Evolutionary conservation across 2,797 vertebrate genomes (phyloP), one percentile per base, ranked within the genome.

Genomic region (Euthynnus affinis): DNA sequence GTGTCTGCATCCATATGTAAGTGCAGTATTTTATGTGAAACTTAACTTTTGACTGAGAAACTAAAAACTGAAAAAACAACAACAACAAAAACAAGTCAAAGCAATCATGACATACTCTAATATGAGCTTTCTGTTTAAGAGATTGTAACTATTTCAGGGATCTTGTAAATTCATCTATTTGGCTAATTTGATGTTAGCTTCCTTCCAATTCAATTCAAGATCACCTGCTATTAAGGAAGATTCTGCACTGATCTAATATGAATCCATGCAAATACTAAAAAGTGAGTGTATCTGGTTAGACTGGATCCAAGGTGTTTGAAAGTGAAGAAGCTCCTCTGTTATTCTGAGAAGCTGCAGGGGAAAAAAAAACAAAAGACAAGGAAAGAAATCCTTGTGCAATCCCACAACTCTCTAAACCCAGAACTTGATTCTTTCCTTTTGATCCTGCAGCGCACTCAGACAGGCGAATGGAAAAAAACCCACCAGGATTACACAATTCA

Each of bases 361-460:
- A n/a, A n/a, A n/a, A n/a, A n/a, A n/a, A n/a, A n/a, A n/a, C n/a
- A 15, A 52, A 71, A 56, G 46, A 73, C 0, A n/a, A 80, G 68
- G 78, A 82, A 78, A 72, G 74, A 85, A 84, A 81, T 82, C 51
- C 49, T 62, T 53, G 66, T 70, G 49, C 34, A 71, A 78, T 74
- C 76, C 75, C 66, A 12, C 75, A 59, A 75, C 64, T 85, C 84
- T 88, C 83, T 66, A 63, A 84, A 86, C 85, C 77, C 58, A 75
- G 51, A 84, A 69, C 61, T 42, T 7, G 37, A 79, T 81, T 86
- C 53, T n/a, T n/a, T 73, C 37, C 68, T 62, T 80, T 77, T 87
- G 82, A 87, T 87, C 78, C 52, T 63, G 67, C 6, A 5, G 29
- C n/a, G 74, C 88, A 88, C 74, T 83, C 56, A 9, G 70, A 78